phyloP scores from a whole-genome alignment of 2,888 invertebrate genomes.

The Coelinius sp. region DNA sequence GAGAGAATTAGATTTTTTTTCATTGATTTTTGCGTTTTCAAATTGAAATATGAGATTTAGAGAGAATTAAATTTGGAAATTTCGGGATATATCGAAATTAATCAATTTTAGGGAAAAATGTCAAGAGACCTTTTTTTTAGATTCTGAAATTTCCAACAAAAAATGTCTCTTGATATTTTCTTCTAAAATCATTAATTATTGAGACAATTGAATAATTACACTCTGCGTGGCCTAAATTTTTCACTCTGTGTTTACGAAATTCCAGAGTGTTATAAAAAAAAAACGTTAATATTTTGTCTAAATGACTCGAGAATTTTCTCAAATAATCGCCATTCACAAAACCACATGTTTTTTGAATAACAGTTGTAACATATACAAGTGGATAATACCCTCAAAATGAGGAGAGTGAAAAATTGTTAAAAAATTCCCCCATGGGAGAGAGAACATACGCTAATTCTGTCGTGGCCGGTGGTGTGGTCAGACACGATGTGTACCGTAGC shows the following conservation, averaged over 20 bases:
- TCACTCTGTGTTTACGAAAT: conserved; percentile 13
- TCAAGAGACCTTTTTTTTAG: too few relatives aligned
- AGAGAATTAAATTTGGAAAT: neutral
- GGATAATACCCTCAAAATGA: neutral
- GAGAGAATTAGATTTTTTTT: too few relatives aligned
- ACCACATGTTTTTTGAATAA: neutral
- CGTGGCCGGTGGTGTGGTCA: conserved; percentile 7
- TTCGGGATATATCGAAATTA: neutral
- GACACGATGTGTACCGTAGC: neutral
- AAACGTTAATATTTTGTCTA: neutral
- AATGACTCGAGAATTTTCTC: neutral
- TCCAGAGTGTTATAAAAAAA: neutral
- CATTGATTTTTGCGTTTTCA: too few relatives aligned
- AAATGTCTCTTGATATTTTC: too few relatives aligned
- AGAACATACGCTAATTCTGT: conserved; percentile 4
- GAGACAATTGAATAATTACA: neutral
- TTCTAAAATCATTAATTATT: too few relatives aligned
- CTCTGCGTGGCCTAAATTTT: conserved; percentile 4
- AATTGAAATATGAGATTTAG: too few relatives aligned
- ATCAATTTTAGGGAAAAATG: too few relatives aligned
- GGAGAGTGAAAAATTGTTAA: neutral
- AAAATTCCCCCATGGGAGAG: neutral
- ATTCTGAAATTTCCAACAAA: too few relatives aligned
- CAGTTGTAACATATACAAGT: neutral
- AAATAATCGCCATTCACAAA: neutral